Conservation (phyloP, 2,888 invertebrate species). For the Mechanitis mazaeus region DNA sequence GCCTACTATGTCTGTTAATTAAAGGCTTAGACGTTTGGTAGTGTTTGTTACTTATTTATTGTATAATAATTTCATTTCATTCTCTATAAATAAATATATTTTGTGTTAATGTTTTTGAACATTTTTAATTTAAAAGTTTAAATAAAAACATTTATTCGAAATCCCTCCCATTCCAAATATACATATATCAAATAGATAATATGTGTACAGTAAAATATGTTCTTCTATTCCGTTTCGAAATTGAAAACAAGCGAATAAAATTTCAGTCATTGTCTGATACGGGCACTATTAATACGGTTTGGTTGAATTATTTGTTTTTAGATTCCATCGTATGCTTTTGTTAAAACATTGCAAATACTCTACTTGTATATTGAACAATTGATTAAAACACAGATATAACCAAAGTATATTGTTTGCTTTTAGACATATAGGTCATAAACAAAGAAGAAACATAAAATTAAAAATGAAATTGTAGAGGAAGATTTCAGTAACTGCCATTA, state of each 20-base stretch:
- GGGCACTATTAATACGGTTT: neutral
- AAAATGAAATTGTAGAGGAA: neutral
- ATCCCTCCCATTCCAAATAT: too few species aligned
- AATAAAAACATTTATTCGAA: too few species aligned
- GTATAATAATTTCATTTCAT: too few species aligned
- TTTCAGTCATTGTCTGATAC: slow-evolving; percentile 3
- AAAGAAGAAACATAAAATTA: neutral
- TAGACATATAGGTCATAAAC: too few species aligned
- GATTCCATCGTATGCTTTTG: neutral
- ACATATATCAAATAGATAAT: neutral
- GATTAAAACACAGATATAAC: too few species aligned
- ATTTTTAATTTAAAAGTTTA: too few species aligned
- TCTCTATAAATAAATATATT: too few species aligned
- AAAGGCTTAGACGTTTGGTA: slow-evolving; percentile 27
- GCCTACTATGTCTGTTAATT: slow-evolving; percentile 30
- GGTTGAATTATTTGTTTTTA: neutral
- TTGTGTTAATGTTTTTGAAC: too few species aligned
- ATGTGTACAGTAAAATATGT: neutral
- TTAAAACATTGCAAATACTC: neutral
- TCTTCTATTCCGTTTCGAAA: neutral
- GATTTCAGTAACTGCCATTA: slow-evolving; percentile 15
- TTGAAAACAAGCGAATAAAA: slow-evolving; percentile 6
- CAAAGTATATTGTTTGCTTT: too few species aligned
- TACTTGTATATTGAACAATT: neutral
- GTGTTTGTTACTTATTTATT: slow-evolving; percentile 14